Percentiles rank a stretch among this genome's conserved stretches.
Conservation (phyloP, 2,797 vertebrate species). For the Pelodytes ibericus region DNA sequence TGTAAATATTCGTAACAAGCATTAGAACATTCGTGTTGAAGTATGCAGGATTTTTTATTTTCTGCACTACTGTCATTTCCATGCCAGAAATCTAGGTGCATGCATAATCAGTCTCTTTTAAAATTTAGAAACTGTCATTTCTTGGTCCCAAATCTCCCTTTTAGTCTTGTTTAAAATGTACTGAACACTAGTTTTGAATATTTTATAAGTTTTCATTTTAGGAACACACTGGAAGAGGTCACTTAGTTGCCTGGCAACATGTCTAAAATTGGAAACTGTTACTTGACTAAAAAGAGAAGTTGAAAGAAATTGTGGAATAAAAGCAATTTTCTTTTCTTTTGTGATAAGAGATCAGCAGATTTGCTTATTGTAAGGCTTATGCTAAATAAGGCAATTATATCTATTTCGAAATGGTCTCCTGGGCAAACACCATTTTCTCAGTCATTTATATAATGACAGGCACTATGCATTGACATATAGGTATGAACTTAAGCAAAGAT, state of each 20-base stretch:
- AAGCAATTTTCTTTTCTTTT: not conserved
- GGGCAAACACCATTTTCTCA: too few species aligned
- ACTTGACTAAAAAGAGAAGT: not conserved
- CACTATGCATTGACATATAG: too few species aligned
- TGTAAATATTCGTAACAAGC: too few species aligned
- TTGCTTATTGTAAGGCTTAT: not conserved
- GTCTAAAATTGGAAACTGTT: constrained; percentile 5
- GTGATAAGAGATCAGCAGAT: not conserved
- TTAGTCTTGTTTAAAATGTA: constrained; percentile 11
- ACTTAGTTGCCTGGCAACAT: constrained; percentile 27
- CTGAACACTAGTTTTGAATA: constrained; percentile 16
- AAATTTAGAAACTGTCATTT: not conserved
- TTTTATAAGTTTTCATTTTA: constrained; percentile 40
- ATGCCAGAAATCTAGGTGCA: not conserved
- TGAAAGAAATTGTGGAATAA: constrained; percentile 1
- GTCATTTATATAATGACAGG: too few species aligned
- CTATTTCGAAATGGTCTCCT: too few species aligned
- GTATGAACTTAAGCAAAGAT: too few species aligned
- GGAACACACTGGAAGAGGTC: constrained; percentile 27
- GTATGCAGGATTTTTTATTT: not conserved
- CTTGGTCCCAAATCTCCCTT: not conserved
- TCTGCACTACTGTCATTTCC: not conserved
- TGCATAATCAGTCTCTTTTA: not conserved
- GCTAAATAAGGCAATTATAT: too few species aligned
- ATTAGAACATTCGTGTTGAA: too few species aligned